Evolutionary conservation across 2,797 vertebrate genomes (phyloP).

Genomic region (Myotis myotis): DNA sequence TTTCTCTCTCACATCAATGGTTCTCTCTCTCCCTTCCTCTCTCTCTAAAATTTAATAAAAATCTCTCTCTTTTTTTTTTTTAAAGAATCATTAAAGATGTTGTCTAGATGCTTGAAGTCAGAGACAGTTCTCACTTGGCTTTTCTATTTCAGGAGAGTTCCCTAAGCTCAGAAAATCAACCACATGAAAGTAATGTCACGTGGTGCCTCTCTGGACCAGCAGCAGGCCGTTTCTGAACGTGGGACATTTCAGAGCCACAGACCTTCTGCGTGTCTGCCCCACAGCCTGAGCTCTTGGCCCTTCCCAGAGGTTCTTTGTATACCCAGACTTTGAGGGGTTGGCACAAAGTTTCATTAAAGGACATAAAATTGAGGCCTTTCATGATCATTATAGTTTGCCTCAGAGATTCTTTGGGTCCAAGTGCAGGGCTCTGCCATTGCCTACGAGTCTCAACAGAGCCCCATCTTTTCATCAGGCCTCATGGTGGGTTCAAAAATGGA

Average conservation of each 20-base stretch:
- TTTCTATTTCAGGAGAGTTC: background rate
- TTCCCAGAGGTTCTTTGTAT: background rate
- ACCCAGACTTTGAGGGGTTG: background rate
- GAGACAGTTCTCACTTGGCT: background rate
- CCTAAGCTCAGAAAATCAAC: background rate
- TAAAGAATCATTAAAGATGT: background rate
- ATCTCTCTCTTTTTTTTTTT: too few relatives aligned
- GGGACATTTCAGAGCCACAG: background rate
- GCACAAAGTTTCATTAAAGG: background rate
- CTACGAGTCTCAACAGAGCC: background rate
- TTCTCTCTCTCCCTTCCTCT: too few relatives aligned
- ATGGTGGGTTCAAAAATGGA: background rate
- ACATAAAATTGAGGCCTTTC: background rate
- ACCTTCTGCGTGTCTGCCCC: background rate
- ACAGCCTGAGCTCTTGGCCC: background rate
- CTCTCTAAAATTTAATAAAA: too few relatives aligned
- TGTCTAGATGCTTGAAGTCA: background rate
- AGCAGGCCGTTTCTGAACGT: background rate
- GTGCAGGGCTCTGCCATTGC: background rate
- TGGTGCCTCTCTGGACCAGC: background rate
- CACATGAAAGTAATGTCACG: background rate
- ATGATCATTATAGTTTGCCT: background rate
- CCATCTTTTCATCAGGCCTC: background rate
- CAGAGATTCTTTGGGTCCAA: background rate
- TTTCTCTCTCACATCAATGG: too few relatives aligned